Evolutionary conservation across 2,888 invertebrate species (phyloP).

Genomic region (Corbicula japonica): DNA sequence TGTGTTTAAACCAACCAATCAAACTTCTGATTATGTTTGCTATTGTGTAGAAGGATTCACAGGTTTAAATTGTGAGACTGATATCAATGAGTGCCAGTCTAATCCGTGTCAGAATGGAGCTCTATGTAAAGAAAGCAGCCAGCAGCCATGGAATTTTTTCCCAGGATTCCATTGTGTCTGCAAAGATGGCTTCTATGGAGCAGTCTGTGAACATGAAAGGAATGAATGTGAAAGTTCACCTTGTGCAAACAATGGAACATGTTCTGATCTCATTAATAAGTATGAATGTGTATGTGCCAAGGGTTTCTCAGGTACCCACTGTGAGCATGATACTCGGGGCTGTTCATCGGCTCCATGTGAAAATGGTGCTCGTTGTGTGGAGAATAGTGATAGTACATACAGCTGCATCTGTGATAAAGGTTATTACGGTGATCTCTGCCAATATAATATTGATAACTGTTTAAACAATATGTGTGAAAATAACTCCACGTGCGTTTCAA

Average conservation of each 20-base stretch:
- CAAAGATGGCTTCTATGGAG: constrained; percentile 68
- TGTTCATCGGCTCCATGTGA: constrained; percentile 97
- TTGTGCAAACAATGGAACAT: constrained; percentile 72
- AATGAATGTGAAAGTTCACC: constrained; percentile 71
- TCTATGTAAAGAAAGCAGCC: constrained; percentile 92
- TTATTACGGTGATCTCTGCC: constrained; percentile 70
- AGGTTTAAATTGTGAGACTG: constrained; percentile 76
- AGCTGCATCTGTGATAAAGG: constrained; percentile 71
- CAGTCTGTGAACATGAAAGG: constrained; percentile 69
- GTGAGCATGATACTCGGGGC: constrained; percentile 95
- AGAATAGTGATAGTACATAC: constrained; percentile 48
- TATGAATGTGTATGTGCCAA: constrained; percentile 89
- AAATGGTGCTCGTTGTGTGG: constrained; percentile 93
- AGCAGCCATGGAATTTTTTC: constrained; percentile 65
- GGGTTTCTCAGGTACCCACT: constrained; percentile 85
- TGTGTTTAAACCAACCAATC: constrained; percentile 60
- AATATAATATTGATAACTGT: constrained; percentile 77
- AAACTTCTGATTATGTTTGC: constrained; percentile 59
- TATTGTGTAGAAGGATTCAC: constrained; percentile 74
- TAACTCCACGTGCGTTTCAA: constrained; percentile 72
- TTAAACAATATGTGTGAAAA: constrained; percentile 67
- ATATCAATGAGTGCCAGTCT: constrained; percentile 98
- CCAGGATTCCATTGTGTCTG: constrained; percentile 76
- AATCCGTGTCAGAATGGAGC: constrained; percentile 98
- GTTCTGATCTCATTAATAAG: constrained; percentile 86